Percentiles rank a stretch among this genome's conserved stretches.
Evolutionary conservation across 2,113 vertebrate species (phyloP).

Genomic region (Microtus oregoni): DNA sequence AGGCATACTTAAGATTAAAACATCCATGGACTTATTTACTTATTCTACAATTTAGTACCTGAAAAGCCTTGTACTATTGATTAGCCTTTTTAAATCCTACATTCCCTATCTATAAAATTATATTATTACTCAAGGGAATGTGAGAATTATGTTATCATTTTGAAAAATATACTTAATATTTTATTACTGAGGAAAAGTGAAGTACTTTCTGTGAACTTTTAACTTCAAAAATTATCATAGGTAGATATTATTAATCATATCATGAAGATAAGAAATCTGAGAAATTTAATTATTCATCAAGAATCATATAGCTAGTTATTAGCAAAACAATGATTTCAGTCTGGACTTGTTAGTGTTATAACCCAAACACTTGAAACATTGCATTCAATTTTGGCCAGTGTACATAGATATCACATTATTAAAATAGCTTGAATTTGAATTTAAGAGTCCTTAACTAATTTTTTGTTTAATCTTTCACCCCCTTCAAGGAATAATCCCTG

Average conservation of each 20-base stretch:
- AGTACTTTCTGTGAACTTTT: not conserved
- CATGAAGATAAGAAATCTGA: not conserved
- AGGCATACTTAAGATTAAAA: not conserved
- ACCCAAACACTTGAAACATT: not conserved
- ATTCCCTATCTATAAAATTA: not conserved
- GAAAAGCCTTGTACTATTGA: not conserved
- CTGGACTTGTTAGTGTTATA: not conserved
- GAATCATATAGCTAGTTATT: not conserved
- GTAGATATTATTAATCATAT: not conserved
- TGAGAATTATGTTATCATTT: conserved; percentile 24
- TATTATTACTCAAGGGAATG: not conserved
- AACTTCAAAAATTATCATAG: not conserved
- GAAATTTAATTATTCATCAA: not conserved
- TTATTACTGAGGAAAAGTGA: not conserved
- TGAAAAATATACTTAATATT: not conserved
- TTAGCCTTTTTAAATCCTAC: not conserved
- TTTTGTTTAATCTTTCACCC: not conserved
- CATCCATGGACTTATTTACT: not conserved
- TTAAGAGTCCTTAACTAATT: not conserved
- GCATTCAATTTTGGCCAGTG: not conserved
- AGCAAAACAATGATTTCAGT: not conserved
- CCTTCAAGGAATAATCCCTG: not conserved
- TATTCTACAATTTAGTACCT: not conserved
- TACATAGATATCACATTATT: not conserved
- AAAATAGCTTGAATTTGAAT: not conserved